These are phyloP conservation scores for Nanger granti DNA, from an alignment of 2,113 vertebrate species.

Conservation along the genomic window DNA sequence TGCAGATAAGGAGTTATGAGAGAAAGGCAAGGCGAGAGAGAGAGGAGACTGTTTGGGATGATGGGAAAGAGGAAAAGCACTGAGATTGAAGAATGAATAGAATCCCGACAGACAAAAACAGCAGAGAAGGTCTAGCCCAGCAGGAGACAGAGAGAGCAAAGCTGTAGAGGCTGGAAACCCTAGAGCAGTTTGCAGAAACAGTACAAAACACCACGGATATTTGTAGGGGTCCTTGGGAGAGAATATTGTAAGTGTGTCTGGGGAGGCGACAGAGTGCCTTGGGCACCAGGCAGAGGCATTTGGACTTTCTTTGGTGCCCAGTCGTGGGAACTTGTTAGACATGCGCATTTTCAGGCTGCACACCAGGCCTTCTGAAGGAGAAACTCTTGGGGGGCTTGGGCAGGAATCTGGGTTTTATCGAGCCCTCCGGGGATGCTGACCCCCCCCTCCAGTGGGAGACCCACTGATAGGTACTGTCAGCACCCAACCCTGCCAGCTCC, in stretches of 20 bases:
- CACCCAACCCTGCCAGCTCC: not conserved
- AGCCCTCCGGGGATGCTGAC: not conserved
- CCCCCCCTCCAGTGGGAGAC: not conserved
- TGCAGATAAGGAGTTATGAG: not conserved
- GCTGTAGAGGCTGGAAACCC: not conserved
- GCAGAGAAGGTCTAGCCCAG: not conserved
- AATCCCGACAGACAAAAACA: not conserved
- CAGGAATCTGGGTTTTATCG: not conserved
- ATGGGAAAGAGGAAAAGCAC: not conserved
- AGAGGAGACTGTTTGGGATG: accelerated
- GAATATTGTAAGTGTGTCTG: not conserved
- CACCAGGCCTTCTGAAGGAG: not conserved
- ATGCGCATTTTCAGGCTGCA: not conserved
- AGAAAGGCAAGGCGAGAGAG: not conserved
- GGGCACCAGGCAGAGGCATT: not conserved
- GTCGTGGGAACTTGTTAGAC: not conserved
- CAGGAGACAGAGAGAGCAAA: not conserved
- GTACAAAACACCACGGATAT: too few relatives aligned
- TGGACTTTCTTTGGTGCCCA: not conserved
- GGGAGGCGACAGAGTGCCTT: not conserved
- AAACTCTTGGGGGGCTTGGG: not conserved
- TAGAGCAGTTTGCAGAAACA: not conserved
- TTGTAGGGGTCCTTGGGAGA: not conserved
- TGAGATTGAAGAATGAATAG: not conserved
- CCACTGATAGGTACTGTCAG: not conserved